Percentiles rank a stretch among this genome's conserved stretches.
phyloP scores from a whole-genome alignment of 2,888 invertebrate species.

The Drosophila lacicola region DNA sequence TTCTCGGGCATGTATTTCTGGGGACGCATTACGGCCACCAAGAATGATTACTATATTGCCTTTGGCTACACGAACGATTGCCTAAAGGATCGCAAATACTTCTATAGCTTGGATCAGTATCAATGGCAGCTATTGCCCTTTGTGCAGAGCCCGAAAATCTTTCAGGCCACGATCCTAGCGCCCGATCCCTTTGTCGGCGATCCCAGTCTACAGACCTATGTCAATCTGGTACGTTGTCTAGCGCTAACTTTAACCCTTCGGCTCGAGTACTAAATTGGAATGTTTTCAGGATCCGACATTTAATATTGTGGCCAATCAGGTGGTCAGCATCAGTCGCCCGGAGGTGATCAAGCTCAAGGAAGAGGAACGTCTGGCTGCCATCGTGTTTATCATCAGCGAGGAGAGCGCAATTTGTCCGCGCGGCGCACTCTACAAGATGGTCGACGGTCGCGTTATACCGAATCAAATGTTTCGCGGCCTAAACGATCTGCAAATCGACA shows the following conservation, averaged over 20 bases:
- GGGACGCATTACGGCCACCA: constrained; percentile 92
- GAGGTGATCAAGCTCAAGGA: constrained; percentile 89
- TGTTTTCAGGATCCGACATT: constrained; percentile 85
- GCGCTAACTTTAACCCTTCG: no score
- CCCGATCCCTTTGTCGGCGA: constrained; percentile 82
- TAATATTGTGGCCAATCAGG: constrained; percentile 85
- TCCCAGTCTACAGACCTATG: constrained; percentile 73
- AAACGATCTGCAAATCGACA: constrained; percentile 88
- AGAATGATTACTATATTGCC: constrained; percentile 93
- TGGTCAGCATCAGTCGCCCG: constrained; percentile 84
- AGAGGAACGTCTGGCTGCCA: constrained; percentile 91
- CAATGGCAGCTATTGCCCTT: constrained; percentile 89
- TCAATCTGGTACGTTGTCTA: constrained; percentile 74
- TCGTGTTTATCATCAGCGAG: constrained; percentile 89
- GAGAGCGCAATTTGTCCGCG: constrained; percentile 92
- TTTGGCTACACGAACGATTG: constrained; percentile 92
- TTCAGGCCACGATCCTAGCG: constrained; percentile 81
- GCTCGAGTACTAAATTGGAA: no score
- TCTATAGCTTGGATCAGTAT: constrained; percentile 90
- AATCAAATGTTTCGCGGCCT: constrained; percentile 91
- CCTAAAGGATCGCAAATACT: constrained; percentile 89
- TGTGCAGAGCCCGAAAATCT: constrained; percentile 83
- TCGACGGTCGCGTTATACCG: constrained; percentile 89
- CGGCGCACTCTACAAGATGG: constrained; percentile 90
- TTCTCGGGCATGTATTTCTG: constrained; percentile 93